Percentiles rank a stretch among this genome's conserved stretches.
Evolutionary conservation across 2,113 vertebrate genomes (phyloP).

Genomic region (Limanda limanda): DNA sequence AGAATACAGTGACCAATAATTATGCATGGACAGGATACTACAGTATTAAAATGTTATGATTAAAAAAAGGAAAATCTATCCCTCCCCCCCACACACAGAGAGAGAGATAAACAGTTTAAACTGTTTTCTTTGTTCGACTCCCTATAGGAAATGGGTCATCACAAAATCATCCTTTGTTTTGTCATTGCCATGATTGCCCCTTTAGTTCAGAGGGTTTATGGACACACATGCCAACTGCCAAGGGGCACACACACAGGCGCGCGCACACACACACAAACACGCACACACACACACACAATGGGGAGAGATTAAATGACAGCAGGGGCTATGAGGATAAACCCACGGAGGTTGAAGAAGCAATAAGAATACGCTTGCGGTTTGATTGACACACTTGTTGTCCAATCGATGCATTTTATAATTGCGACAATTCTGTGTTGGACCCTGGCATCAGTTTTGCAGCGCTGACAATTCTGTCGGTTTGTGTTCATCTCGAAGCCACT

Average conservation of each 20-base stretch:
- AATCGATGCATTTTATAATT: slow-evolving; percentile 29
- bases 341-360: not conserved
- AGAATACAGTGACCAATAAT: too few relatives aligned
- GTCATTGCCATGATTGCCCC: slow-evolving; percentile 37
- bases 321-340: not conserved
- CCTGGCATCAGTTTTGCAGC: slow-evolving; percentile 49
- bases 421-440: slow-evolving; percentile 32
- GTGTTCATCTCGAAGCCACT: slow-evolving; percentile 12
- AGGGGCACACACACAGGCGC: not conserved
- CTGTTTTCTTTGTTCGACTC: slow-evolving; percentile 13
- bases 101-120: not conserved
- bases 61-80: too few relatives aligned
- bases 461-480: slow-evolving; percentile 59
- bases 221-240: slow-evolving; percentile 26
- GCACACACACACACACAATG: not conserved
- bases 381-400: slow-evolving; percentile 36
- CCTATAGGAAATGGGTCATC: slow-evolving; percentile 39
- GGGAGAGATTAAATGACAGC: slow-evolving; percentile 7
- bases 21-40: too few relatives aligned
- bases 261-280: slow-evolving; percentile 11
- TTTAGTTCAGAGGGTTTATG: slow-evolving; percentile 34
- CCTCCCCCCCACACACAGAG: too few relatives aligned
- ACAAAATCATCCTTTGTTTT: slow-evolving; percentile 39
- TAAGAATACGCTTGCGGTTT: slow-evolving; percentile 1
- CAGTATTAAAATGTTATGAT: too few relatives aligned